phyloP scores from a whole-genome alignment of 2,113 vertebrate genomes.

The Myotis yumanensis region DNA sequence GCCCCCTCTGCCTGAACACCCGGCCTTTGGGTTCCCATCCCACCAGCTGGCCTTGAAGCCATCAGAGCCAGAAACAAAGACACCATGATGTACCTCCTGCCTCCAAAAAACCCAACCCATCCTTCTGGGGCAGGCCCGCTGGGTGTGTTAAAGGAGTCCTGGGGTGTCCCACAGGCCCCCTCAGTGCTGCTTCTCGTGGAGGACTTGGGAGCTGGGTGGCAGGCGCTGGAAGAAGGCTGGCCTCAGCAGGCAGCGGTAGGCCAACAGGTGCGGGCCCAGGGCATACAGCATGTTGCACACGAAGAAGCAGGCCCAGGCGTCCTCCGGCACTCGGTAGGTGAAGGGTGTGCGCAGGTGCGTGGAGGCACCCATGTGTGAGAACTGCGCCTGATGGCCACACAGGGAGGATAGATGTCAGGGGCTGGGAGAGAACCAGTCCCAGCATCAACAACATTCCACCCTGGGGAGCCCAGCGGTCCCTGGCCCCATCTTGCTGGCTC shows the following conservation, averaged over 20 bases:
- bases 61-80: background rate
- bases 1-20: background rate
- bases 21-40: background rate
- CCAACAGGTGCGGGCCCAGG: slow-evolving; percentile 85
- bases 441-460: background rate
- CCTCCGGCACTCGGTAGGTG: slow-evolving; percentile 88
- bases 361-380: slow-evolving; percentile 89
- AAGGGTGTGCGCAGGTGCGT: slow-evolving; percentile 88
- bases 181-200: slow-evolving; percentile 88
- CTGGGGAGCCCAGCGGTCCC: background rate
- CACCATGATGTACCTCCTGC: background rate
- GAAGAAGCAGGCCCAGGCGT: slow-evolving; percentile 83
- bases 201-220: slow-evolving; percentile 49
- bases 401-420: background rate
- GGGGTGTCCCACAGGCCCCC: background rate
- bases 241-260: slow-evolving; percentile 83
- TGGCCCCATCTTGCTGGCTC: background rate
- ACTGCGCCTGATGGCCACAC: slow-evolving; percentile 87
- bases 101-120: background rate
- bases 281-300: slow-evolving; percentile 85
- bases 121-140: background rate
- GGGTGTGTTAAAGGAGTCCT: background rate
- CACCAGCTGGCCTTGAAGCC: background rate
- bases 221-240: slow-evolving; percentile 87
- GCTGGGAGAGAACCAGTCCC: background rate